Base-by-base conservation (phyloP, 2,888 invertebrate genomes). In the Mystacides longicornis region DNA sequence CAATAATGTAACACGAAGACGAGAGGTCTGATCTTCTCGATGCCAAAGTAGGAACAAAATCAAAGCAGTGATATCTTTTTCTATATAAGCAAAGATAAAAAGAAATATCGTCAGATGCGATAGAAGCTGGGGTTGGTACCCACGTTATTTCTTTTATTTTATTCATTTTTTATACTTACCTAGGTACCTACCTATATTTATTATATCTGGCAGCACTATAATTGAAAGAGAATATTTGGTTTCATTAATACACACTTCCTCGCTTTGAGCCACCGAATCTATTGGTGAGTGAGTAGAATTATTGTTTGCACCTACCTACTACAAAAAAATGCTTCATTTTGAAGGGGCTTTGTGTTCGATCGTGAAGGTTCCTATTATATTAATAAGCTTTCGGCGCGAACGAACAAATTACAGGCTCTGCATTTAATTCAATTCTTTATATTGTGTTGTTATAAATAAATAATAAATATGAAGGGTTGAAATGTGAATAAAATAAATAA, bases 401-500 rank as follows among this genome's bases (percentile, higher is more conserved):
- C 4, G 14, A 19, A 47, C 50, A 59, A 59, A 59, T 59, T 56
- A 59, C 54, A 59, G 59, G 52, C 51, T 59, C 43, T 51, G 52
- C 54, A 52, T 56, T 54, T 49, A 49, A 50, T 58, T 58, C 58
- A 55, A 33, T 27, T 27, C 11, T 27, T 7, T 27, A 5, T 27
- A 11, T 27, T 27, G 5, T 27, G 27, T 27, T 27, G 27, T 27
- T 27, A 27, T 27, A 27, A 27, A 11, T 27, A 11, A 7, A 7
- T 27, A 27, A 27, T 27, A 27, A 27, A 27, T 27, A 7, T 7
- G 33, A 52, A 57, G 52, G 55, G 55, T 55, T 7, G 20, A 45
- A 49, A 52, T 55, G n/a, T n/a, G 55, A 55, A 54, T 58, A 58
- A 58, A 55, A 52, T 55, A 27, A 49, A 49, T 52, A 57, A 57